Evolutionary conservation across 1,140 invertebrate species (phyloP).

Genomic region (Oedothorax gibbosus): DNA sequence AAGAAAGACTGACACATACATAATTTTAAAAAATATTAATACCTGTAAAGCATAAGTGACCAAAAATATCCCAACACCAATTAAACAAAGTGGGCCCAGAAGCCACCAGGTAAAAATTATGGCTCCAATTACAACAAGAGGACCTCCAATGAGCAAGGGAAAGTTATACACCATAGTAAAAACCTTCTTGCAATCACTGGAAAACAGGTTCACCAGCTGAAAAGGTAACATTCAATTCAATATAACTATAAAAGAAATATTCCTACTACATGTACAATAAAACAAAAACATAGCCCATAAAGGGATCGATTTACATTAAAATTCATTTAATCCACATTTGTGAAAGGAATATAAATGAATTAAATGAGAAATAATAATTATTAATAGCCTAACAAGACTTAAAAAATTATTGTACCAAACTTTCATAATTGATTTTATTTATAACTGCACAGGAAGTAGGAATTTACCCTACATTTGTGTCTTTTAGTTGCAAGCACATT

Average conservation of each 20-base stretch:
- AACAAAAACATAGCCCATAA: too few relatives aligned
- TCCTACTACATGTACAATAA: too few relatives aligned
- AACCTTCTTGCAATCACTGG: conserved; percentile 77
- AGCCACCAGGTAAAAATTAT: conserved; percentile 74
- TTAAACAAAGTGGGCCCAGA: conserved; percentile 75
- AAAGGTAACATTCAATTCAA: conserved; percentile 62
- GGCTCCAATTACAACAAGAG: conserved; percentile 74
- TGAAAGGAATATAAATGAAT: too few relatives aligned
- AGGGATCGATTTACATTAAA: too few relatives aligned
- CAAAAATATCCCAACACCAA: conserved; percentile 76
- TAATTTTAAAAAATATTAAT: conserved; percentile 43
- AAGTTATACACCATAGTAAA: conserved; percentile 76
- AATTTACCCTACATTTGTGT: too few relatives aligned
- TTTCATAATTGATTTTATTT: too few relatives aligned
- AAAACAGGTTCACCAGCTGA: conserved; percentile 78
- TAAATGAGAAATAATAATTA: too few relatives aligned
- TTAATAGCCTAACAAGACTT: too few relatives aligned
- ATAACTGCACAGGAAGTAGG: too few relatives aligned
- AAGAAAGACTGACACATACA: background rate
- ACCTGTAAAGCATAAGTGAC: conserved; percentile 78
- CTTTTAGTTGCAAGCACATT: too few relatives aligned
- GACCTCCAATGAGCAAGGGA: conserved; percentile 76
- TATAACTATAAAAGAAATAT: background rate
- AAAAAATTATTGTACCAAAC: too few relatives aligned
- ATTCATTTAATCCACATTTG: background rate